Percentiles rank a stretch among this genome's conserved stretches.
Conservation (phyloP, 2,113 vertebrate genomes). For the Xenotilapia caudafasciata region DNA sequence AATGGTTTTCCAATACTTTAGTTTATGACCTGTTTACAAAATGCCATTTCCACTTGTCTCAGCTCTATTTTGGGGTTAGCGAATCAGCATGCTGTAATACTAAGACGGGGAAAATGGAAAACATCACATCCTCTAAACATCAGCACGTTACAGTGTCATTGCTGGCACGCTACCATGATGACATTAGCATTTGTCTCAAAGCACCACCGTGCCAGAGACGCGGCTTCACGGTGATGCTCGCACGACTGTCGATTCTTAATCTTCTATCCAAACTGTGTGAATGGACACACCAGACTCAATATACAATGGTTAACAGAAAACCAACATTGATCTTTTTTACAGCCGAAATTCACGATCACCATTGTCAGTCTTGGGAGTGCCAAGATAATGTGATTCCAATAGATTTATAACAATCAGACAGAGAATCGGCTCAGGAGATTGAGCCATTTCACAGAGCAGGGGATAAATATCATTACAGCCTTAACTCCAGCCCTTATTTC, state of each 20-base stretch:
- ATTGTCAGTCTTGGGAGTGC: slow-evolving; percentile 29
- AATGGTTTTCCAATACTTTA: neutral
- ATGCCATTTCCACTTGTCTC: neutral
- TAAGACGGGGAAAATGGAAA: neutral
- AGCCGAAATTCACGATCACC: neutral
- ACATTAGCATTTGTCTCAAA: neutral
- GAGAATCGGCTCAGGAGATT: slow-evolving; percentile 34
- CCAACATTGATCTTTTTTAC: neutral
- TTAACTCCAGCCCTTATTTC: slow-evolving; percentile 53
- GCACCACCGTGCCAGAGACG: neutral
- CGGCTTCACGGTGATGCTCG: neutral
- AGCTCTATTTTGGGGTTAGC: neutral
- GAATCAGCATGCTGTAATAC: neutral
- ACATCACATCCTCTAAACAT: neutral
- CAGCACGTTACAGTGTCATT: neutral
- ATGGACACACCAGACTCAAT: neutral
- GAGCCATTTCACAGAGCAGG: slow-evolving; percentile 63
- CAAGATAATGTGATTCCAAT: slow-evolving; percentile 55
- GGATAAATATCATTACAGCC: slow-evolving; percentile 48
- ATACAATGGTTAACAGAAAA: neutral
- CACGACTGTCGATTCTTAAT: neutral
- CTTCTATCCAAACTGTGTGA: neutral
- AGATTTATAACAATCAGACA: slow-evolving; percentile 66
- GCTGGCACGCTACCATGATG: neutral
- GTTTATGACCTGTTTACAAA: neutral